Conservation (phyloP, 2,113 vertebrate species). For the Notarius lentiginosus region DNA sequence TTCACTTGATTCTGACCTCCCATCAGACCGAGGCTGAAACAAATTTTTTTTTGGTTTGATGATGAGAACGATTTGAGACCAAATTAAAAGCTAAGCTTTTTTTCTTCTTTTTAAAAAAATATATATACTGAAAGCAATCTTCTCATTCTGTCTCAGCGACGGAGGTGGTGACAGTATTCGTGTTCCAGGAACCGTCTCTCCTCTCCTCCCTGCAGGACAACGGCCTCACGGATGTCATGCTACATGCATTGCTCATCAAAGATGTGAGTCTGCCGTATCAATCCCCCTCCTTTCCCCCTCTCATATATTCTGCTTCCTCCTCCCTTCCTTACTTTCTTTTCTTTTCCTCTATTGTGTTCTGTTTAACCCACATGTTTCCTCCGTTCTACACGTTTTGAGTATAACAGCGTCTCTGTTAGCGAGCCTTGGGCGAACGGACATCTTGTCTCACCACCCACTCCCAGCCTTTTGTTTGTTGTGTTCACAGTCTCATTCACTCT, state of each 20-base stretch:
- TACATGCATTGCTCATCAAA: conserved; percentile 94
- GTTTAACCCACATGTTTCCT: conserved; percentile 3
- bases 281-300: background rate
- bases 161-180: conserved; percentile 95
- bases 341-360: conserved; percentile 4
- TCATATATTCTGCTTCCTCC: background rate
- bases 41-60: background rate
- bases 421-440: background rate
- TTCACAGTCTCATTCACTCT: background rate
- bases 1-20: background rate
- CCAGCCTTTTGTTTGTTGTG: conserved; percentile 17
- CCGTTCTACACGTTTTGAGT: conserved; percentile 28
- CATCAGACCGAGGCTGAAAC: background rate
- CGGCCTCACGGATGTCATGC: conserved; percentile 93
- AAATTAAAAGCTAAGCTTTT: background rate
- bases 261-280: conserved; percentile 78
- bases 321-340: background rate
- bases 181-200: conserved; percentile 95
- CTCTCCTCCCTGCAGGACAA: conserved; percentile 94
- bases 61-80: background rate
- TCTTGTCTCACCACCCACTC: conserved; percentile 34
- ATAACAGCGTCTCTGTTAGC: conserved; percentile 30
- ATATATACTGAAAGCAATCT: background rate
- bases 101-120: no score
- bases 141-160: conserved; percentile 74